A percentile compares a stretch with the other conserved stretches of the same genome.
Conservation (phyloP, 2,888 invertebrate species). For the Phyto melanocephala region DNA sequence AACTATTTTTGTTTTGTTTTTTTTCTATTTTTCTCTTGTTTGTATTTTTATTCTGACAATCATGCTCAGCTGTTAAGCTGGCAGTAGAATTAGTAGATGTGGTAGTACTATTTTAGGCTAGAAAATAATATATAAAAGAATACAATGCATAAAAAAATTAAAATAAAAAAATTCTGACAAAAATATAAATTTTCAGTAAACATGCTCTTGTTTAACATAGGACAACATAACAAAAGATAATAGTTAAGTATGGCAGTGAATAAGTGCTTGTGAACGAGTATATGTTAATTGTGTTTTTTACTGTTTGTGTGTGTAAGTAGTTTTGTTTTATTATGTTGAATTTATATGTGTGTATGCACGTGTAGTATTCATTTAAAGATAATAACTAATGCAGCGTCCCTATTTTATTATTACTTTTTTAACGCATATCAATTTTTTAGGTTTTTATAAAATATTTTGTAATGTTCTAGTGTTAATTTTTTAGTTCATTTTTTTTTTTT, state of each 20-base stretch:
- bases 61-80: conserved; percentile 50
- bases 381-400: conserved; percentile 33
- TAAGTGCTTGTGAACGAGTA: conserved; percentile 5
- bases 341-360: not conserved
- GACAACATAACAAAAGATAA: conserved; percentile 16
- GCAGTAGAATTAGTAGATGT: not conserved
- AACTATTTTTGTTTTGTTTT: too few species aligned
- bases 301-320: not conserved
- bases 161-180: conserved; percentile 9
- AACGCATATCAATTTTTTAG: too few species aligned
- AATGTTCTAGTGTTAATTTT: not conserved
- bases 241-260: conserved; percentile 11
- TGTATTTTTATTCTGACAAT: conserved; percentile 42
- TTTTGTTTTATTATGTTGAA: not conserved
- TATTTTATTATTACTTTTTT: conserved; percentile 27
- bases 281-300: not conserved
- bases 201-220: conserved; percentile 7
- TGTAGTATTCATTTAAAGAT: not conserved
- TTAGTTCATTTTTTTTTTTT: conserved; percentile 3
- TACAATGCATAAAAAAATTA: not conserved
- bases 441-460: conserved; percentile 3
- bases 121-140: not conserved
- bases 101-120: conserved; percentile 2
- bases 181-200: not conserved
- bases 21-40: not conserved